These are phyloP conservation scores for Potamilus streckersoni DNA, from an alignment of 1,140 invertebrate genomes.

Conservation along the genomic window DNA sequence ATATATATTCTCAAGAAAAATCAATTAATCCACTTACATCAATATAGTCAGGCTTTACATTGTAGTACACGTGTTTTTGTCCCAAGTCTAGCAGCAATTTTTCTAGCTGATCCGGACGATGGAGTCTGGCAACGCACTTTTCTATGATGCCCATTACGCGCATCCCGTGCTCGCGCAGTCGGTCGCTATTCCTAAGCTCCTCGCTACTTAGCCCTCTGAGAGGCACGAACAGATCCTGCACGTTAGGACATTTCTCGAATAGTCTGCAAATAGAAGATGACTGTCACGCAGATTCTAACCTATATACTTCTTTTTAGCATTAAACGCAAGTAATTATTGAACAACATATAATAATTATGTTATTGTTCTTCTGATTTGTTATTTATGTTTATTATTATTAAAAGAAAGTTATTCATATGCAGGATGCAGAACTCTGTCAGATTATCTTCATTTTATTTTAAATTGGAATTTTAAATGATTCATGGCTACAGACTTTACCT, in stretches of 20 bases:
- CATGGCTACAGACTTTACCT: too few species aligned
- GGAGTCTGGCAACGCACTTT: constrained; percentile 70
- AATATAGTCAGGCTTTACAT: constrained; percentile 71
- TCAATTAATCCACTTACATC: constrained; percentile 66
- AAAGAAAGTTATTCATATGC: too few species aligned
- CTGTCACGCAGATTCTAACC: too few species aligned
- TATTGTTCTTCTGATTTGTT: too few species aligned
- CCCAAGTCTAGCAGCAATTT: constrained; percentile 69
- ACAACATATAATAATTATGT: too few species aligned
- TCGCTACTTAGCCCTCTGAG: constrained; percentile 69
- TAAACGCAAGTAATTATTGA: too few species aligned
- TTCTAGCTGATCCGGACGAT: constrained; percentile 70
- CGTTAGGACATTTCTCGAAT: constrained; percentile 73
- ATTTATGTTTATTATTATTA: too few species aligned
- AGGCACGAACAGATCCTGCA: constrained; percentile 72
- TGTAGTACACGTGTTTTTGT: constrained; percentile 70
- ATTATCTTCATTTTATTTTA: too few species aligned
- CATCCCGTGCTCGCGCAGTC: constrained; percentile 70
- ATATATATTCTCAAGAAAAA: too few species aligned
- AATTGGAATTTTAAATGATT: too few species aligned
- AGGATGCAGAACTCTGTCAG: too few species aligned
- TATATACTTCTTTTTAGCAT: too few species aligned
- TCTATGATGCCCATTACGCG: constrained; percentile 73
- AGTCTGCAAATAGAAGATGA: constrained; percentile 60
- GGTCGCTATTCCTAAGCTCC: constrained; percentile 70